Base-by-base conservation (phyloP, 2,888 invertebrate genomes). In the Elysia crispata region DNA sequence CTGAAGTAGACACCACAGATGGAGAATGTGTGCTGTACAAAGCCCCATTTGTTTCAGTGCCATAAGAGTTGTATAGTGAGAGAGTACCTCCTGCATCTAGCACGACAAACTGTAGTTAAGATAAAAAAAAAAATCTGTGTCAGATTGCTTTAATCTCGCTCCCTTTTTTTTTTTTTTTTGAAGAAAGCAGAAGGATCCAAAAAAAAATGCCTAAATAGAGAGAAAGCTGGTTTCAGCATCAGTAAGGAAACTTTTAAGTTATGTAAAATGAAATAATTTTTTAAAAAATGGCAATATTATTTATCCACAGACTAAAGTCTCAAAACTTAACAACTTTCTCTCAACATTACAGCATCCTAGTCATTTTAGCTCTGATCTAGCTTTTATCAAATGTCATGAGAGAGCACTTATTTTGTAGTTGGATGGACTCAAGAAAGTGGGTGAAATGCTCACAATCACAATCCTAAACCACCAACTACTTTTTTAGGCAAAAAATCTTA, bases 61-160 rank as follows among this genome's bases (percentile, higher is more conserved):
- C 88, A 28, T 72, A 64, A 60, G 92, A 90, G 85, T 89, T 90
- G 60, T 90, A 89, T 30, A 90, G 87, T 67, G 90, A 90, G 60
- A 99, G 93, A 1, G 95, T 94, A 15, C 97, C 97, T n/a, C 97
- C 97, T n/a, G 95, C 95, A 93, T 97, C 97, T 94, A 95, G 85
- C 41, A 91, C 88, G 23, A 93, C 90, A 89, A 93, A 92, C 93
- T 93, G 83, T n/a, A n/a, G n/a, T 83, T 81, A 31, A 79, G 64
- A 78, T 72, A 30, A 41, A 41, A 41, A 41, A 41, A 41, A 41
- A 11, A 30, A 67, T 23, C 15, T 6, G 25, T 67, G 25, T 67
- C 3, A 15, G 60, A 23, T 54, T 18, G 54, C 13, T 18, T 54
- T 54, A 54, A 20, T 15, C 18, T 18, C 54, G 13, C 18, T 54